These are phyloP conservation scores for Drosophila birchii DNA, from an alignment of 2,888 invertebrate genomes.

Conservation along the genomic window DNA sequence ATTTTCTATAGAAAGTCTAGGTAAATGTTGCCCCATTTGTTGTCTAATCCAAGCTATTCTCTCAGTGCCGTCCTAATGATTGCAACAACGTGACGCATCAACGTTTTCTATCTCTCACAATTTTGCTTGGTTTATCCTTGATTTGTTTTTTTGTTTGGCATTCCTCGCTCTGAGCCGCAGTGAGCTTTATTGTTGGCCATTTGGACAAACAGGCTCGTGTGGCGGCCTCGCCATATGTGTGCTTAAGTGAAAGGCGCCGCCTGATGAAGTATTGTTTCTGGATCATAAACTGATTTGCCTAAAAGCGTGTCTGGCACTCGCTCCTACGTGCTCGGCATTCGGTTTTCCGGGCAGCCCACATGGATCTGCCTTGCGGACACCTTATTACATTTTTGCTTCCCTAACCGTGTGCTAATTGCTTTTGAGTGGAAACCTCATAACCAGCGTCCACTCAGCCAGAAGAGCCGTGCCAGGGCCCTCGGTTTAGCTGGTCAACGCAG, in stretches of 20 bases:
- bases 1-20: too few species aligned
- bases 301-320: constrained; percentile 59
- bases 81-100: constrained; percentile 73
- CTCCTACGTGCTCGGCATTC: constrained; percentile 69
- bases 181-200: constrained; percentile 60
- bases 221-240: constrained; percentile 26
- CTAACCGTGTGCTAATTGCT: constrained; percentile 68
- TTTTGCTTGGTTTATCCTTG: constrained; percentile 5
- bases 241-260: constrained; percentile 45
- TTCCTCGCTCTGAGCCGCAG: constrained; percentile 14
- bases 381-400: constrained; percentile 58
- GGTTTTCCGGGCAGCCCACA: constrained; percentile 5
- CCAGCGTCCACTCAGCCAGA: constrained; percentile 33
- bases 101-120: constrained; percentile 46
- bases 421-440: constrained; percentile 46
- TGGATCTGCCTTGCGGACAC: constrained; percentile 19
- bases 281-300: constrained; percentile 76
- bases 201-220: constrained; percentile 50
- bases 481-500: constrained; percentile 28
- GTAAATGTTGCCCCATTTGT: too few species aligned
- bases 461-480: constrained; percentile 25
- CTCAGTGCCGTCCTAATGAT: constrained; percentile 59
- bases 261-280: constrained; percentile 78
- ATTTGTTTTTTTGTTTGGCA: constrained; percentile 1
- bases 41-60: neutral